Conservation (phyloP, 2,113 vertebrate genomes). For the Centropus bengalensis region DNA sequence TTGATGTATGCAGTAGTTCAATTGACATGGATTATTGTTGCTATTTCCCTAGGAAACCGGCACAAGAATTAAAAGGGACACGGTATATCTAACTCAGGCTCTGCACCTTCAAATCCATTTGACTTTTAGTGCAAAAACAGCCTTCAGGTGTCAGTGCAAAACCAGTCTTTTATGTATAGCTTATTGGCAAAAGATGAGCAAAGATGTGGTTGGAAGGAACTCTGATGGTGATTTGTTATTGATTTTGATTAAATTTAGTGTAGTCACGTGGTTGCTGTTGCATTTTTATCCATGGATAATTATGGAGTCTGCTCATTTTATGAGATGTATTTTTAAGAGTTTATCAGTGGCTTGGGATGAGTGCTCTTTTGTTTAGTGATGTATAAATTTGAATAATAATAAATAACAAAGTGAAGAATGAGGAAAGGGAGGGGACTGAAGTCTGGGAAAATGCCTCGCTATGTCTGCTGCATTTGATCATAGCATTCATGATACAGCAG, state of each 20-base stretch:
- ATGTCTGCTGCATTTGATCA: constrained; percentile 6
- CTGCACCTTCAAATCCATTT: background rate
- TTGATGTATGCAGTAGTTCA: background rate
- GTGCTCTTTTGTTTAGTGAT: constrained; percentile 71
- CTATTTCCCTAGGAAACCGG: background rate
- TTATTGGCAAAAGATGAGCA: constrained; percentile 26
- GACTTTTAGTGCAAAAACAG: constrained; percentile 25
- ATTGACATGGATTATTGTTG: background rate
- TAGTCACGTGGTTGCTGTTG: constrained; percentile 37
- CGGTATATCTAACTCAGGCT: background rate
- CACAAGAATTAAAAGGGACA: background rate
- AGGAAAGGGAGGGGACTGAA: constrained; percentile 33
- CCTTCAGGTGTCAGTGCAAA: constrained; percentile 59
- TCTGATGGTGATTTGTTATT: constrained; percentile 46
- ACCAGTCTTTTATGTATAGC: background rate
- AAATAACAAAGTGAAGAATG: constrained; percentile 52
- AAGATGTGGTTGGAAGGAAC: constrained; percentile 34
- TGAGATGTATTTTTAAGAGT: constrained; percentile 71
- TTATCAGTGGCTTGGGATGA: constrained; percentile 70
- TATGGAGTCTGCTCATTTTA: constrained; percentile 64
- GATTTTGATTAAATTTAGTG: constrained; percentile 64
- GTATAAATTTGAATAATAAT: constrained; percentile 75
- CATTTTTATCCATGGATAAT: constrained; percentile 62
- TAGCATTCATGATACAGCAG: background rate
- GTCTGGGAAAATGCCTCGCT: background rate